Conservation (phyloP, 2,113 vertebrate species). For the Balaeniceps rex region DNA sequence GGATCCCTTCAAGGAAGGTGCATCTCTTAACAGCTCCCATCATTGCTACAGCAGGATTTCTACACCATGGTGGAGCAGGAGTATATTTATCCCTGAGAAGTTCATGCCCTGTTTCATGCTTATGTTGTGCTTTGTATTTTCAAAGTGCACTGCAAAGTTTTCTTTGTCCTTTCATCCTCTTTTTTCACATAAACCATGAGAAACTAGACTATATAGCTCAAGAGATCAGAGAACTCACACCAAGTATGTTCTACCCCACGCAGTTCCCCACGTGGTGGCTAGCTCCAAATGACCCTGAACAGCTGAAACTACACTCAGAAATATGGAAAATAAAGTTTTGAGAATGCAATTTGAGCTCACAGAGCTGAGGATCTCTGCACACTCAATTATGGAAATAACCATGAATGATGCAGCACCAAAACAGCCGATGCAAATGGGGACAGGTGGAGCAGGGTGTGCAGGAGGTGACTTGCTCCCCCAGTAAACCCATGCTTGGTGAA, state of each 20-base stretch:
- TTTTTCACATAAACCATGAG: neutral
- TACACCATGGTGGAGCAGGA: neutral
- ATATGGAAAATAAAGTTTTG: neutral
- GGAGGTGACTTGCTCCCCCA: neutral
- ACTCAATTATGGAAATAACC: neutral
- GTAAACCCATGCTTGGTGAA: neutral
- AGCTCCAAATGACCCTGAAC: neutral
- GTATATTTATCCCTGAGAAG: neutral
- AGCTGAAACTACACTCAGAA: neutral
- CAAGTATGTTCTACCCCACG: neutral
- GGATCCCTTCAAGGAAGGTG: neutral
- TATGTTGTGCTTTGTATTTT: neutral
- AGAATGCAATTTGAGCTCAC: neutral
- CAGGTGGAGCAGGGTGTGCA: neutral
- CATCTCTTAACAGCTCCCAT: neutral
- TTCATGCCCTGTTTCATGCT: neutral
- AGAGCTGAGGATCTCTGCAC: neutral
- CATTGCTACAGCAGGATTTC: neutral
- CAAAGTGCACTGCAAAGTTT: neutral
- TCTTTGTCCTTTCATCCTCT: neutral
- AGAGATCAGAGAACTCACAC: neutral
- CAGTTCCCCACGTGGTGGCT: neutral
- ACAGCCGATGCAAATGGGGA: neutral
- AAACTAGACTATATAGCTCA: neutral
- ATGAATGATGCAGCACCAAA: accelerated